A percentile compares a stretch with the other conserved stretches of the same genome.
These are phyloP conservation scores for Rhyacophila brunnea DNA, from an alignment of 1,140 invertebrate species.

Conservation along the genomic window DNA sequence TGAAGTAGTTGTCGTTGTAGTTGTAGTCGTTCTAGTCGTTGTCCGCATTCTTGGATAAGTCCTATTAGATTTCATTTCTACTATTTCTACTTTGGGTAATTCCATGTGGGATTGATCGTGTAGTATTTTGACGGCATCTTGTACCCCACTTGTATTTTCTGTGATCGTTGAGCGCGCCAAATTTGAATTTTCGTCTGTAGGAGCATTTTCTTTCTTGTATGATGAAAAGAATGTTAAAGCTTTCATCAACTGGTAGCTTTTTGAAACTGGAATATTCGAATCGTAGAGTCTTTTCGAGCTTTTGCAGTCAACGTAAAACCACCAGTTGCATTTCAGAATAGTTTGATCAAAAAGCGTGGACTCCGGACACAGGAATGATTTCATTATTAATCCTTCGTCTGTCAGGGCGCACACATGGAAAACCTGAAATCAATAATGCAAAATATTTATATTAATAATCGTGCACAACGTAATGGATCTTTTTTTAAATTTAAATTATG, in stretches of 20 bases:
- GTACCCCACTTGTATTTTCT: constrained; percentile 49
- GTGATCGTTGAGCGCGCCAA: constrained; percentile 43
- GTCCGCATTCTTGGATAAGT: not conserved
- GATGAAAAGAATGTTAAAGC: constrained; percentile 82
- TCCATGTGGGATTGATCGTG: constrained; percentile 44
- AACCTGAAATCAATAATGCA: constrained; percentile 59
- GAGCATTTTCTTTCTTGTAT: constrained; percentile 66
- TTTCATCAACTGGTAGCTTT: constrained; percentile 89
- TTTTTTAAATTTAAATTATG: not conserved
- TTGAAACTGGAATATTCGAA: constrained; percentile 85
- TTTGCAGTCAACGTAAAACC: constrained; percentile 88
- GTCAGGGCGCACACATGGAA: constrained; percentile 89
- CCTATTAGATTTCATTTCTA: constrained; percentile 24
- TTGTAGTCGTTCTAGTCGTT: not conserved
- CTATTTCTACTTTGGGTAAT: constrained; percentile 29
- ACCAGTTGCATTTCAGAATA: constrained; percentile 88
- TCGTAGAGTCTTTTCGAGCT: constrained; percentile 76
- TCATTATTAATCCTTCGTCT: constrained; percentile 83
- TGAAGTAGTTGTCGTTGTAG: not conserved
- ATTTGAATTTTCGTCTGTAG: constrained; percentile 32
- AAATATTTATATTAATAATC: not conserved
- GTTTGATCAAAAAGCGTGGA: constrained; percentile 86
- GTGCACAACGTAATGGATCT: not conserved
- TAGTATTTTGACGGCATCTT: constrained; percentile 51
- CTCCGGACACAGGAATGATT: constrained; percentile 85